Evolutionary conservation across 2,113 vertebrate genomes (phyloP).

Genomic region (Oxygymnocypris stewartii): DNA sequence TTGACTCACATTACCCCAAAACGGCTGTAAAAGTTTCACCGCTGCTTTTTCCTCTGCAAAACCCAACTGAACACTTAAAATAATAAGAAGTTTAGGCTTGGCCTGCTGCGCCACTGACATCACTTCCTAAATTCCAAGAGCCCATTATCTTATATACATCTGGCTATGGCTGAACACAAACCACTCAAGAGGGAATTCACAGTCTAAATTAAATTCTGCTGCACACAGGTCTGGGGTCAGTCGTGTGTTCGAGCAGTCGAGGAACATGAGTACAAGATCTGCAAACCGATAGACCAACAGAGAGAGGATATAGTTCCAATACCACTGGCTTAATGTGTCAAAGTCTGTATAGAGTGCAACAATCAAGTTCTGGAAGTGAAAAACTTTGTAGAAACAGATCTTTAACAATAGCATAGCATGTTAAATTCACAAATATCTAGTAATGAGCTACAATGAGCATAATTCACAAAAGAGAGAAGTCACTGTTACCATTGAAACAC

Average conservation of each 20-base stretch:
- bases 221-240: conserved; percentile 13
- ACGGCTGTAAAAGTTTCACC: conserved; percentile 43
- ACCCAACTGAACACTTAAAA: conserved; percentile 59
- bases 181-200: conserved; percentile 44
- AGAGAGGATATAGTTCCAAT: not conserved
- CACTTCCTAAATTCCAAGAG: conserved; percentile 66
- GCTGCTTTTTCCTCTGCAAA: conserved; percentile 54
- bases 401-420: not conserved
- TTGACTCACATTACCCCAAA: conserved; percentile 49
- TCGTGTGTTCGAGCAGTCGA: not conserved
- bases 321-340: not conserved
- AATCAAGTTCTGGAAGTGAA: too few species aligned
- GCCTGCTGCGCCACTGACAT: conserved; percentile 62
- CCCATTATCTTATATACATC: conserved; percentile 62
- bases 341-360: too few species aligned
- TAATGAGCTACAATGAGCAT: not conserved
- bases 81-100: conserved; percentile 60
- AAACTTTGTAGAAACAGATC: not conserved
- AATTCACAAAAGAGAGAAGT: not conserved
- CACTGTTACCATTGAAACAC: not conserved
- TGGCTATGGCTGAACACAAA: conserved; percentile 52
- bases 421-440: not conserved
- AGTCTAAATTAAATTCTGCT: not conserved
- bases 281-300: not conserved
- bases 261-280: not conserved